Evolutionary conservation across 2,113 vertebrate species (phyloP), one percentile per base, ranked within the genome.

Genomic region (Oncorhynchus kisutch): DNA sequence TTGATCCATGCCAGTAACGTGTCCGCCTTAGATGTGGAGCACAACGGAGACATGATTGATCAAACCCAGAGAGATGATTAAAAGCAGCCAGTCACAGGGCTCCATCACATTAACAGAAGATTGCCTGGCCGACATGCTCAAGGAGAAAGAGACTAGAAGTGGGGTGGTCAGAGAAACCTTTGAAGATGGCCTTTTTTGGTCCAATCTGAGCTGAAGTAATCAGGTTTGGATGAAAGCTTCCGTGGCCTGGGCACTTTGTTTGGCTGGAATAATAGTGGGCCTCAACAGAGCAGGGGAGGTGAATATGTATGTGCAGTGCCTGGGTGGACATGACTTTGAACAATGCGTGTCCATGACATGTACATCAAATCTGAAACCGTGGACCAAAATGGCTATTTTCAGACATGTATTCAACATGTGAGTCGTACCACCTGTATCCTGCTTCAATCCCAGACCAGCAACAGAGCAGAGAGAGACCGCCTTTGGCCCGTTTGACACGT

Each of bases 21-120:
- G 74, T 82, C 80, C 80, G 88, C 82, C 88, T 92, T 90, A 11
- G 39, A 45, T 45, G 39, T 45, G 39, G 39, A 45, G 39, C 39
- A 45, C 39, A 11, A 45, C 3, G 86, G 85, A 70, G 83, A 90
- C 88, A 89, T 91, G 90, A 93, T 92, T 87, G 92, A 88, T 88
- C 88, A 91, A 92, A 93, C 89, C 86, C 88, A 87, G 83, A 81
- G 83, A 87, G 86, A 92, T 92, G 86, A 92, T 92, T 90, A 93
- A 82, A 88, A 88, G 9, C 83, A 85, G 85, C 84, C 89, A 91
- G 87, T 89, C 84, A 82, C 89, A 87, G 82, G 80, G 79, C 86
- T 88, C 85, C 81, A 81, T 76, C 59, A 84, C 86, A 87, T 92
- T 92, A 93, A 90, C 86, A 85, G 85, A 89, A 54, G 16, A 54